Base-by-base conservation (phyloP, 2,797 vertebrate genomes). In the Ficedula albicollis region DNA sequence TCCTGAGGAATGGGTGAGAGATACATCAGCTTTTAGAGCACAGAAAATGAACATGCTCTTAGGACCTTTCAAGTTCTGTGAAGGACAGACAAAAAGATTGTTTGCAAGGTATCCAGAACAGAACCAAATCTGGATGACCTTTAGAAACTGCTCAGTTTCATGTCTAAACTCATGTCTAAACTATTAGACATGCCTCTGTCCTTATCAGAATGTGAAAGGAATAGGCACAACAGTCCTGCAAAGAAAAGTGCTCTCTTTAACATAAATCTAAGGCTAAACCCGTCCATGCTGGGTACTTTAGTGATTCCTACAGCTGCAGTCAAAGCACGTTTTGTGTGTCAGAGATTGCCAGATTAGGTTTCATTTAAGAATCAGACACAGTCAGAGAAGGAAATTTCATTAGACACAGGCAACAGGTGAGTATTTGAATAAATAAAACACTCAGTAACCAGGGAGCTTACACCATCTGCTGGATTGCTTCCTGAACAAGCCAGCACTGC, bases 401-500 rank as follows among this genome's bases (percentile, higher is more conserved):
- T 66, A 90, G 54, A 59, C 19, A 36, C 4, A 55, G 30, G 74
- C 76, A 94, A 93, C 85, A 90, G 87, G 83, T 89, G 64, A 93
- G 51, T n/a, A 82, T 66, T 26, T 0, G 8, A 88, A 83, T n/a
- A 34, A 87, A 64, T 41, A 64, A 66, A 84, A 70, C 5, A 43
- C 63, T 76, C 80, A 27, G 39, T 86, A 86, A 84, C 39, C 66
- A 84, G 63, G 83, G 80, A 84, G 59, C 85, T 90, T 90, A 78
- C 84, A 91, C 78, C 89, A 95, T 41, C 82, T 96, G 68, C 89
- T 89, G 94, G 70, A 79, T 68, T 64, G 56, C 48, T 63, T 89
- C 36, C 59, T n/a, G 17, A 73, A n/a, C n/a, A 49, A 93, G 66
- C 0, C 58, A 77, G 52, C 52, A 3, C 15, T 63, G 83, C 54